Base-by-base conservation (phyloP, 2,797 vertebrate species). In the Mormyrus proboscirostris region DNA sequence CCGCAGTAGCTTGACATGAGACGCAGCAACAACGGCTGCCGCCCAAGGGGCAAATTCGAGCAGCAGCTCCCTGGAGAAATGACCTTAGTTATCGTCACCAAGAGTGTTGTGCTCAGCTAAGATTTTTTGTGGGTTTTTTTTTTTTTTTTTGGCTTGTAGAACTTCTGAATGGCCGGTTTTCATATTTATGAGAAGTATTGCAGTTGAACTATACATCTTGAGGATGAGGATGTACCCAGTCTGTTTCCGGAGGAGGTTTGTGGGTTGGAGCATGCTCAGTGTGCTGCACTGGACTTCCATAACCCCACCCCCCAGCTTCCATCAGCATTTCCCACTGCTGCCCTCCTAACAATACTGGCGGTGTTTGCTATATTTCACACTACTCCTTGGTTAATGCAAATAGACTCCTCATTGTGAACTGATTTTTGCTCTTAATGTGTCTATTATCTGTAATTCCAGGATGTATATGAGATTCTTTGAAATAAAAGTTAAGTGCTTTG, bases 401-500 rank as follows among this genome's bases (percentile, higher is more conserved):
- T 91, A 90, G 93, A 95, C 91, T 94, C 95, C 93, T 95, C 94
- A 95, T 96, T 95, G 95, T 97, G 95, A 95, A 95, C 94, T 95
- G 93, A 95, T 94, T 95, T 69, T 95, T 95, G 94, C 94, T 96
- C 95, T 95, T 95, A 94, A 94, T 96, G 95, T 96, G 95, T 95
- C 95, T 95, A 95, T 95, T 96, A 95, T 96, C 95, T 96, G 95
- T 96, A 94, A 96, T 96, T 95, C 94, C 95, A 96, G 95, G 96
- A 96, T 97, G 96, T 97, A 96, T 95, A 96, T 96, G 95, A 95
- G 93, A 95, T 96, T 96, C 95, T 97, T 96, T 96, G 94, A 94
- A 97, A 95, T 96, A 97, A 97, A 97, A 94, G 92, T 95, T 94
- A 95, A 95, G 94, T 96, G 95, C 96, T 97, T 97, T 96, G 95